A percentile compares a stretch with the other conserved stretches of the same genome.
Evolutionary conservation across 23 tunicate genomes (phyloP).

Genomic region (Trididemnum clinides): DNA sequence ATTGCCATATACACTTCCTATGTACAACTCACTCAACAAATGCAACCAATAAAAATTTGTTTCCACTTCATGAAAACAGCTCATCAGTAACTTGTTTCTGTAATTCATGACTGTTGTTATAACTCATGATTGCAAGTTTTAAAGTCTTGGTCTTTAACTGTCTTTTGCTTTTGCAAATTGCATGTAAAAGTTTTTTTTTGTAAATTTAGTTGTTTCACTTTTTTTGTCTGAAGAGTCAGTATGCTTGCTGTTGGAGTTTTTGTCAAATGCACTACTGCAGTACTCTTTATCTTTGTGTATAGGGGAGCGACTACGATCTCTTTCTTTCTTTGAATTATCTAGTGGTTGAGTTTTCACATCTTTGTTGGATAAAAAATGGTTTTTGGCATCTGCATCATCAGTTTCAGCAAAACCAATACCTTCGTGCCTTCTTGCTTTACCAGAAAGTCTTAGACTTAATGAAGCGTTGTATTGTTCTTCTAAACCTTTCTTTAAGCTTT

Average conservation of each 20-base stretch:
- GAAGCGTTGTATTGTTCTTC: conserved; percentile 56
- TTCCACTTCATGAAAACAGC: too few species aligned
- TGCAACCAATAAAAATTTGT: too few species aligned
- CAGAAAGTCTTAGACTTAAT: conserved; percentile 33
- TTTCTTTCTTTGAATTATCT: neutral
- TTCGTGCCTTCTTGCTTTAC: conserved; percentile 44
- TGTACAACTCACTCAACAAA: too few species aligned
- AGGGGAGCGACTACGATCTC: conserved; percentile 24
- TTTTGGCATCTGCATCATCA: neutral
- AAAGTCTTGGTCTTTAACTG: too few species aligned
- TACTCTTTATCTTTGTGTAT: neutral
- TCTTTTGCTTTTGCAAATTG: conserved; percentile 34
- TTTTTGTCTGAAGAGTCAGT: neutral
- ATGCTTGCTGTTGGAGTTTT: neutral
- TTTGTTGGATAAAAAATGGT: neutral
- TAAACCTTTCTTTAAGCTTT: conserved; percentile 22
- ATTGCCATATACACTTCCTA: too few species aligned
- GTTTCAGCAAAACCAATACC: conserved; percentile 49
- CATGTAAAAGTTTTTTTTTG: conserved; percentile 35
- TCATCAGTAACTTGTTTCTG: too few species aligned
- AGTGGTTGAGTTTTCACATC: neutral
- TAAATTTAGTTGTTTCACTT: neutral
- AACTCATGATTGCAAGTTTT: too few species aligned
- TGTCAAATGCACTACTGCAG: neutral
- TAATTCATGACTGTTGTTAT: too few species aligned